A percentile compares a stretch with the other conserved stretches of the same genome.
phyloP scores from a whole-genome alignment of 2,888 invertebrate genomes.

The Ennomos erosarius region DNA sequence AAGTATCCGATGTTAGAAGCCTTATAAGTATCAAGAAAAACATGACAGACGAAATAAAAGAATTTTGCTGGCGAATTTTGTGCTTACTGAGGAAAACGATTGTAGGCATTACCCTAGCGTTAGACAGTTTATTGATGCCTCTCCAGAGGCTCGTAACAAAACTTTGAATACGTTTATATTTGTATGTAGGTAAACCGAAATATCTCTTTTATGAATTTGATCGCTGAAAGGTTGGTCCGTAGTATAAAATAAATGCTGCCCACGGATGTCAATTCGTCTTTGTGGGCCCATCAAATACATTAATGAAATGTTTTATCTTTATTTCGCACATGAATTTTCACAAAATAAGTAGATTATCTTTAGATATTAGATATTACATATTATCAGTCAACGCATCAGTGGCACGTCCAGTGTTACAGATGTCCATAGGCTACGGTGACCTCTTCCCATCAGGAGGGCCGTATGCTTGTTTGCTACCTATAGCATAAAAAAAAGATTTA shows the following conservation, averaged over 20 bases:
- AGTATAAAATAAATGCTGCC: constrained; percentile 30
- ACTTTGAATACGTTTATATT: constrained; percentile 39
- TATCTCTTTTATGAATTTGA: constrained; percentile 37
- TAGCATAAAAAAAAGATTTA: too few species aligned
- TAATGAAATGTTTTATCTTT: constrained; percentile 4
- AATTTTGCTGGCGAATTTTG: constrained; percentile 36
- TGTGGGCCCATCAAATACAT: constrained; percentile 13
- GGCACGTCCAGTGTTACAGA: too few species aligned
- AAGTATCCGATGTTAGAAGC: constrained; percentile 6
- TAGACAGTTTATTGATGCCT: constrained; percentile 43
- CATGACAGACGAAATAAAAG: constrained; percentile 35
- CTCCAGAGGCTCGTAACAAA: constrained; percentile 36
- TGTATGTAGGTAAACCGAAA: constrained; percentile 31
- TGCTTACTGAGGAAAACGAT: constrained; percentile 38
- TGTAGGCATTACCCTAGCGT: constrained; percentile 39
- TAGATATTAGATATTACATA: too few species aligned
- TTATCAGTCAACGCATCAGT: too few species aligned
- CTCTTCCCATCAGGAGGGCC: too few species aligned
- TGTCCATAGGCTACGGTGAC: too few species aligned
- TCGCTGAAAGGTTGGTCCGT: constrained; percentile 27
- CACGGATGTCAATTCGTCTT: constrained; percentile 17
- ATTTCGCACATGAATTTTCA: neutral
- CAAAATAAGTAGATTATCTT: too few species aligned
- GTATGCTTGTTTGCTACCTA: too few species aligned
- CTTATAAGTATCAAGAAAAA: constrained; percentile 29